Percentiles rank a stretch among this genome's conserved stretches.
Conservation (phyloP, 1,140 invertebrate genomes). For the Cydia amplana region DNA sequence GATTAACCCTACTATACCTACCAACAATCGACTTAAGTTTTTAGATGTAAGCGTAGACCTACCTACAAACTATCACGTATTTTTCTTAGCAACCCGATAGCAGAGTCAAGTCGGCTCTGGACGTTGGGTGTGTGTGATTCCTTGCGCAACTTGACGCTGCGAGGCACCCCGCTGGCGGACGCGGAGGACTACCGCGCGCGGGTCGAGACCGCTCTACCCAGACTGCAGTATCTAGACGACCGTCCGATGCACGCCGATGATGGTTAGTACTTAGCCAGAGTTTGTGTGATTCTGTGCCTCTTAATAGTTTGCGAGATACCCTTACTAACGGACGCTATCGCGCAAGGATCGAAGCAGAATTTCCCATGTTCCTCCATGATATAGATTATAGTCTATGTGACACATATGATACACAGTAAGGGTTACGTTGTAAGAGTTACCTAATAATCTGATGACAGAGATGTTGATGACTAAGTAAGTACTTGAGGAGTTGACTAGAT, state of each 20-base stretch:
- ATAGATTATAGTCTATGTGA: no score
- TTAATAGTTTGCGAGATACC: not conserved
- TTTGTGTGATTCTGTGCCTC: not conserved
- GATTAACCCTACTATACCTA: no score
- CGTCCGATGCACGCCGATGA: slow-evolving; percentile 52
- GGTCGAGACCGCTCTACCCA: slow-evolving; percentile 56
- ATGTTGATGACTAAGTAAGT: no score
- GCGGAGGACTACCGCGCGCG: slow-evolving; percentile 48
- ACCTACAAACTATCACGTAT: not conserved
- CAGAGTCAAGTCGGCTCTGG: slow-evolving; percentile 64
- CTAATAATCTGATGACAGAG: no score
- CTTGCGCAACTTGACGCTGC: slow-evolving; percentile 56
- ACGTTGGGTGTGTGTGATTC: slow-evolving; percentile 64
- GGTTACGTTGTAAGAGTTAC: no score
- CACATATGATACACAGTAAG: no score
- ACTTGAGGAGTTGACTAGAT: no score
- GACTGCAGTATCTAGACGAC: slow-evolving; percentile 63
- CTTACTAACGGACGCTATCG: no score
- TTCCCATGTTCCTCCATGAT: no score
- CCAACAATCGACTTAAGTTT: no score
- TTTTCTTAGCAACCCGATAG: slow-evolving; percentile 61
- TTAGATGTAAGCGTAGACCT: no score
- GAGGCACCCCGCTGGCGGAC: slow-evolving; percentile 55
- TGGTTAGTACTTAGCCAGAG: slow-evolving; percentile 46
- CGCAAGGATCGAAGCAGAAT: no score